Conservation (phyloP, 2,113 vertebrate genomes). For the Platycercus adscitus region DNA sequence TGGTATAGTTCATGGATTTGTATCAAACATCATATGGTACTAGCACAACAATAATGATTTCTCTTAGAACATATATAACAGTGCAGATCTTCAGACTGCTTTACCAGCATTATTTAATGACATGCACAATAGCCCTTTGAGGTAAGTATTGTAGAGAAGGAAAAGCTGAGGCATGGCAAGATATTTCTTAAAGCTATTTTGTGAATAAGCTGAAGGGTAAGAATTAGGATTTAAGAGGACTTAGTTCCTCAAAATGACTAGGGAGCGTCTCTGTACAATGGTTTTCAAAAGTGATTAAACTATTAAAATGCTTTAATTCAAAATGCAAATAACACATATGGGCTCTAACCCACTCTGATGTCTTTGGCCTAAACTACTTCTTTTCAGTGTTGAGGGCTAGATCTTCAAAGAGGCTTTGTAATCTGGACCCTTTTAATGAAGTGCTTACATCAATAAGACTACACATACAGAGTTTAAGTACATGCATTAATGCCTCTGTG, state of each 20-base stretch:
- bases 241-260: constrained; percentile 28
- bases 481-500: neutral
- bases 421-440: neutral
- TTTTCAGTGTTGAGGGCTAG: neutral
- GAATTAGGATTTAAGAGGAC: constrained; percentile 60
- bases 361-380: constrained; percentile 21
- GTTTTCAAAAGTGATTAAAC: constrained; percentile 57
- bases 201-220: constrained; percentile 49
- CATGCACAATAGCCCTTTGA: constrained; percentile 54
- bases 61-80: constrained; percentile 1
- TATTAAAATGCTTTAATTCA: constrained; percentile 45
- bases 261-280: neutral
- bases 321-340: constrained; percentile 20
- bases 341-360: constrained; percentile 9
- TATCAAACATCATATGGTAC: constrained; percentile 8
- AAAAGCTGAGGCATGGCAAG: constrained; percentile 44
- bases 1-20: constrained; percentile 42
- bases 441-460: constrained; percentile 33
- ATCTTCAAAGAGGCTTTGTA: constrained; percentile 47
- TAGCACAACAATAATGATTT: constrained; percentile 14
- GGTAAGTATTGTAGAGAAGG: constrained; percentile 5
- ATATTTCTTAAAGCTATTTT: constrained; percentile 27
- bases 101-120: constrained; percentile 57
- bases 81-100: constrained; percentile 48
- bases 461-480: neutral